Base-by-base conservation (phyloP, 1,140 invertebrate species). In the Zaprionus lachaisei region DNA sequence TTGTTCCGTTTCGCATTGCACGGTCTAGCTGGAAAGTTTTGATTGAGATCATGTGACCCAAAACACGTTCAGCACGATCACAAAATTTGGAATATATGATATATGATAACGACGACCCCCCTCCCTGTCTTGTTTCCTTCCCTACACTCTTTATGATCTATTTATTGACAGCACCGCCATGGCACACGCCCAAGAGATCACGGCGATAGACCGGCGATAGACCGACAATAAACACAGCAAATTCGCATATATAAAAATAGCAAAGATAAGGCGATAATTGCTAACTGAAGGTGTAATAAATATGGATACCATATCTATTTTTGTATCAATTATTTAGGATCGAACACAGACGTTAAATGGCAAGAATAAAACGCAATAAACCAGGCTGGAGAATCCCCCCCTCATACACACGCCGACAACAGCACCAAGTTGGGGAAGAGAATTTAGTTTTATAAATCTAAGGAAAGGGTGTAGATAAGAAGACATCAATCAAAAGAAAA, bases 161-260 rank as follows among this genome's bases (percentile, higher is more conserved):
- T 28, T 54, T 54, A 11, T 47, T 7, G 15, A 17, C 49, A 41
- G 24, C 49, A 41, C 41, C 41, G 56, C 44, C 9, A 55, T 26
- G 11, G 5, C 55, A 58, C 55, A 49, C 65, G 55, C 26, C 55
- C 26, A 12, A 1, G 4, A 26, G 24, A 57, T 15, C 37, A 34
- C 31, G 31, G 31, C 9, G 31, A 34, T 34, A 34, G 31, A 34
- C 31, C 31, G 31, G 11, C 9, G 31, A 34, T 34, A 34, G 31
- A 34, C 31, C 31, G 0, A 34, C 41, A 17, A 17, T 17, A 47
- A 47, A 47, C 7, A 47, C n/a, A 47, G 9, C 26, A 58, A 60
- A 75, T 68, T 82, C 66, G 69, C 81, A 80, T 26, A 80, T 26
- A 84, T 76, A 82, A 76, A 85, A 86, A 85, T 85, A 85, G 83